phyloP scores from a whole-genome alignment of 1,140 invertebrate species.

The Atopsyche davidsoni region DNA sequence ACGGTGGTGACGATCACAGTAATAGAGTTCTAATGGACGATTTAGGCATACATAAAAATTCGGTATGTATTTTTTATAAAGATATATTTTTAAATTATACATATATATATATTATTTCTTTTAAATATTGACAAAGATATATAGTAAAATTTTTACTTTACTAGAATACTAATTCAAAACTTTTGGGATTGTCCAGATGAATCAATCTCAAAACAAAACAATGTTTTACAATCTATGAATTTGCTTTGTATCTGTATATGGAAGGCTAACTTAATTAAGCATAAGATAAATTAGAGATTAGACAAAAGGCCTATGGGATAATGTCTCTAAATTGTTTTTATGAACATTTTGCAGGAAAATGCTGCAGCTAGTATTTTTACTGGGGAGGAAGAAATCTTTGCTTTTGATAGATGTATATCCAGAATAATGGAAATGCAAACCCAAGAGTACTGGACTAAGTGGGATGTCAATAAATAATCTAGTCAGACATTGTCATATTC shows the following conservation, averaged over 20 bases:
- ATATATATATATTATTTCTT: slow-evolving; percentile 11
- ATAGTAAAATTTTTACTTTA: slow-evolving; percentile 2
- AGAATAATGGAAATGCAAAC: slow-evolving; percentile 89
- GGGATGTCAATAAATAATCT: too few relatives aligned
- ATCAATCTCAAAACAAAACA: not conserved
- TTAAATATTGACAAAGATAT: too few relatives aligned
- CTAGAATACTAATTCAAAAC: too few relatives aligned
- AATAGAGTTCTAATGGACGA: slow-evolving; percentile 26
- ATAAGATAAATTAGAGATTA: not conserved
- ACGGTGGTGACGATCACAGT: slow-evolving; percentile 12
- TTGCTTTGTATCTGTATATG: too few relatives aligned
- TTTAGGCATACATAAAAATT: slow-evolving; percentile 30
- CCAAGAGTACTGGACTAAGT: slow-evolving; percentile 76
- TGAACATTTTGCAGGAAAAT: slow-evolving; percentile 55
- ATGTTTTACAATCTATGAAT: slow-evolving; percentile 21
- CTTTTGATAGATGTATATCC: slow-evolving; percentile 85
- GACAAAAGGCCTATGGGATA: slow-evolving; percentile 8
- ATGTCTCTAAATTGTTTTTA: too few relatives aligned
- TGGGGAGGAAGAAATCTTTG: slow-evolving; percentile 92
- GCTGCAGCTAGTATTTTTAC: slow-evolving; percentile 80
- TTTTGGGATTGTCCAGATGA: too few relatives aligned
- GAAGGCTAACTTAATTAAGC: too few relatives aligned
- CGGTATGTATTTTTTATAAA: slow-evolving; percentile 17
- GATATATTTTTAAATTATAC: slow-evolving; percentile 22
- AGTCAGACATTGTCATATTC: too few relatives aligned